phyloP scores from a whole-genome alignment of 2,888 invertebrate species.

The Salticus scenicus region DNA sequence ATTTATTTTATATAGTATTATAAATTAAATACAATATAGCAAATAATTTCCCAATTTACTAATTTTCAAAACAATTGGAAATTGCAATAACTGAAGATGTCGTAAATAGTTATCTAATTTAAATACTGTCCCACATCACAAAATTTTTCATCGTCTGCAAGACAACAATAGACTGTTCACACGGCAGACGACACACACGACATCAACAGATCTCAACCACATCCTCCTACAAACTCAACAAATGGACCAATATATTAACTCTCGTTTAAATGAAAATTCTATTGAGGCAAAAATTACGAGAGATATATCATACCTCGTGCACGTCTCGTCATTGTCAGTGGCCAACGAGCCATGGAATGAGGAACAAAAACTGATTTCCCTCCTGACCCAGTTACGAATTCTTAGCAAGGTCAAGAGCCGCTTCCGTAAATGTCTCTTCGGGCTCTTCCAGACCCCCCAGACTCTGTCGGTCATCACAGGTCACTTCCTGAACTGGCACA shows the following conservation, averaged over 20 bases:
- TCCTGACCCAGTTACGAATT: slow-evolving; percentile 56
- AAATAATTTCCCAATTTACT: no score
- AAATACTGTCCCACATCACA: background rate
- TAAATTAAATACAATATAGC: no score
- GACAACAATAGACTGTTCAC: background rate
- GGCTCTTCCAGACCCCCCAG: slow-evolving; percentile 1
- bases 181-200: background rate
- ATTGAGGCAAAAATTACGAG: background rate
- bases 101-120: background rate
- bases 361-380: slow-evolving; percentile 41
- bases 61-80: no score
- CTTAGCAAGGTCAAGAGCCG: slow-evolving; percentile 53
- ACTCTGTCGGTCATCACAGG: slow-evolving; percentile 50
- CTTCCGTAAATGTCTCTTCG: slow-evolving; percentile 29
- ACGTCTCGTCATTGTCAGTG: slow-evolving; percentile 1
- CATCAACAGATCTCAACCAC: background rate
- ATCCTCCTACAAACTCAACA: background rate
- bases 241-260: background rate
- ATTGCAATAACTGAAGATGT: no score
- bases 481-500: slow-evolving; percentile 55
- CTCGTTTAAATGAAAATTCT: slow-evolving; percentile 25
- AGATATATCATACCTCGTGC: background rate
- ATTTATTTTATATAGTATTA: no score
- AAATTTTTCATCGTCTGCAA: background rate
- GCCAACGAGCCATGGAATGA: slow-evolving; percentile 38